Percentiles rank a stretch among this genome's conserved stretches.
Conservation (phyloP, 2,797 vertebrate genomes). For the Malacoraja senta region DNA sequence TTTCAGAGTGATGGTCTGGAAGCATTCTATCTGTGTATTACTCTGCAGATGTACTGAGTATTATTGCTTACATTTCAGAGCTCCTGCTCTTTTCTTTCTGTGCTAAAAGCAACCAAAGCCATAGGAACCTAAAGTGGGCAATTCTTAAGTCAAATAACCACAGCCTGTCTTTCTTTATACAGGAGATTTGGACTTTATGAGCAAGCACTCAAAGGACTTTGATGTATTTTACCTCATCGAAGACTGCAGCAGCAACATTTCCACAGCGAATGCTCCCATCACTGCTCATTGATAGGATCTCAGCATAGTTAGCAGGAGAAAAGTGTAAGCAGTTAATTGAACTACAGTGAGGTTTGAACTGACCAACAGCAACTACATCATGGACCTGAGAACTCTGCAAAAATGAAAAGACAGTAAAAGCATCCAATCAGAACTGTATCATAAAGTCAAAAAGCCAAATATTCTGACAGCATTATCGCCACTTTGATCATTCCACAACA, state of each 20-base stretch:
- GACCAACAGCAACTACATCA: constrained; percentile 53
- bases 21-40: no score
- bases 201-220: constrained; percentile 23
- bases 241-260: constrained; percentile 67
- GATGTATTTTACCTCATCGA: constrained; percentile 68
- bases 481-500: no score
- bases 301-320: constrained; percentile 59
- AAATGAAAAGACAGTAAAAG: background rate
- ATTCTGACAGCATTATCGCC: no score
- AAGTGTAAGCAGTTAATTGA: constrained; percentile 67
- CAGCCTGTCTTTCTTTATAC: no score
- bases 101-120: background rate
- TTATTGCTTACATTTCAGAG: no score
- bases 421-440: background rate
- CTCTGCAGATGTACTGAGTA: no score
- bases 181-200: background rate
- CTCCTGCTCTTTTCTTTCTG: no score
- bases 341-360: constrained; percentile 64
- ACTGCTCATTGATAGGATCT: constrained; percentile 70
- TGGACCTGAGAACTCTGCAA: constrained; percentile 55
- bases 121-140: background rate
- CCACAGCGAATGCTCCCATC: constrained; percentile 72
- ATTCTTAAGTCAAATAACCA: no score
- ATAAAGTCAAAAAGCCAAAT: background rate
- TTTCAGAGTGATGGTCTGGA: no score